phyloP scores from a whole-genome alignment of 2,888 invertebrate genomes.

The Ophion ellenae region DNA sequence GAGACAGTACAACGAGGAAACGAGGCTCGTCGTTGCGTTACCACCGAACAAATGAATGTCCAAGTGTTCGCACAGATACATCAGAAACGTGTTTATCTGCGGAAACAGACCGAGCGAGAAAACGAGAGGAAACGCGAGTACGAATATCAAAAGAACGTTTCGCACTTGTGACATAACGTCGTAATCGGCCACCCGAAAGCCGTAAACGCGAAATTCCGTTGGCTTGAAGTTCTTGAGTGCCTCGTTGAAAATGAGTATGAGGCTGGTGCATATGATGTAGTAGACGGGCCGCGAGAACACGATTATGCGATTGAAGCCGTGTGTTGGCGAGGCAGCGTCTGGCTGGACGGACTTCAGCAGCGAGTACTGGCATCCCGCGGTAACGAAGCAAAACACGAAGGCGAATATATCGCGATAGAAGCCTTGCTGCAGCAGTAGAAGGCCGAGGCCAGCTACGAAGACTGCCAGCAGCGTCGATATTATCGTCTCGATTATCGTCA shows the following conservation, averaged over 20 bases:
- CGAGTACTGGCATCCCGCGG: slow-evolving; percentile 98
- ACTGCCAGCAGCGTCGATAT: slow-evolving; percentile 93
- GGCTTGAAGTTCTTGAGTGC: slow-evolving; percentile 82
- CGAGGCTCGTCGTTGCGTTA: slow-evolving; percentile 93
- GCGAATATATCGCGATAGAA: slow-evolving; percentile 97
- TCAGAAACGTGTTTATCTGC: slow-evolving; percentile 97
- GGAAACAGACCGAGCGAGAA: slow-evolving; percentile 98
- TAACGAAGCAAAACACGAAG: slow-evolving; percentile 98
- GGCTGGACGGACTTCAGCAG: slow-evolving; percentile 99
- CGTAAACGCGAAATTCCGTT: slow-evolving; percentile 83
- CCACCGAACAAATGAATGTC: slow-evolving; percentile 96
- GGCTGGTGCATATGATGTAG: slow-evolving; percentile 90
- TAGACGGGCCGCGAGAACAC: slow-evolving; percentile 97
- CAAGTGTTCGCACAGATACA: slow-evolving; percentile 98
- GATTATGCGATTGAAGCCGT: slow-evolving; percentile 97
- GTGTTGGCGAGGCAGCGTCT: slow-evolving; percentile 99
- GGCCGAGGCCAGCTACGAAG: slow-evolving; percentile 93
- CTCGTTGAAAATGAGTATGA: slow-evolving; percentile 80
- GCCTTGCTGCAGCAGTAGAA: slow-evolving; percentile 91
- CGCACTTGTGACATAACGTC: slow-evolving; percentile 88
- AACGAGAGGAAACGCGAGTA: slow-evolving; percentile 96
- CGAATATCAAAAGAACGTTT: slow-evolving; percentile 91
- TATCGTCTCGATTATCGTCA: slow-evolving; percentile 92
- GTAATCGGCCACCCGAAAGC: slow-evolving; percentile 85
- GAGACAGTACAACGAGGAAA: slow-evolving; percentile 93